Percentiles rank a stretch among this genome's conserved stretches.
These are phyloP conservation scores for Melanotus villosus DNA, from an alignment of 2,888 invertebrate species.

Conservation along the genomic window DNA sequence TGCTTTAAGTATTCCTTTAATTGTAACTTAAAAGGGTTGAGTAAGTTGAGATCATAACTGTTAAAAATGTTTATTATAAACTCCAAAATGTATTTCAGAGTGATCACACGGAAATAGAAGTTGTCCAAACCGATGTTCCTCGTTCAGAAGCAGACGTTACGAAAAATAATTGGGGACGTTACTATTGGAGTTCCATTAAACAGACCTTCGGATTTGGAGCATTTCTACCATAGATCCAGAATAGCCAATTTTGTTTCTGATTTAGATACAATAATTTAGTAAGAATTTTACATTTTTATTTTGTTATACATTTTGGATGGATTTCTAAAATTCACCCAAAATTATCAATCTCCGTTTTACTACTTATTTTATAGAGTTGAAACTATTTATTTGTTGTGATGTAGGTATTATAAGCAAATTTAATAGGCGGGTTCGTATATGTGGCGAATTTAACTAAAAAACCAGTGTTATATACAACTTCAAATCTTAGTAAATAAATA, in stretches of 20 bases:
- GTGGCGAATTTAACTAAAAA: too few relatives aligned
- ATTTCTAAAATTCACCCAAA: neutral
- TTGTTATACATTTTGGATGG: neutral
- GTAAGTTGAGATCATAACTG: too few relatives aligned
- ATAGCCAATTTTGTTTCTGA: neutral
- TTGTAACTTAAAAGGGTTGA: too few relatives aligned
- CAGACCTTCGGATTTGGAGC: slow-evolving; percentile 92
- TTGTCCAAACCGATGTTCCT: slow-evolving; percentile 91
- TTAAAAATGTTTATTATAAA: too few relatives aligned
- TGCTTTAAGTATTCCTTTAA: too few relatives aligned
- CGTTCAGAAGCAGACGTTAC: slow-evolving; percentile 84
- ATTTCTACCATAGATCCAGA: slow-evolving; percentile 62
- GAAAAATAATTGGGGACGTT: slow-evolving; percentile 90
- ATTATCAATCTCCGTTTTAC: neutral
- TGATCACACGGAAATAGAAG: slow-evolving; percentile 87
- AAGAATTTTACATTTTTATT: neutral
- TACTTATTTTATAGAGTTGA: neutral
- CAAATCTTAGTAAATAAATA: too few relatives aligned
- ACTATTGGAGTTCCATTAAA: slow-evolving; percentile 97
- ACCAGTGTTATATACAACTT: too few relatives aligned
- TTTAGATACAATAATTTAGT: neutral
- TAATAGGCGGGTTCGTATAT: too few relatives aligned
- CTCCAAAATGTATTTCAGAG: slow-evolving; percentile 69
- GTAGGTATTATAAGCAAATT: neutral
- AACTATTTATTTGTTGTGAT: neutral